Conservation (phyloP, 2,888 invertebrate species). For the Morpho achilles region DNA sequence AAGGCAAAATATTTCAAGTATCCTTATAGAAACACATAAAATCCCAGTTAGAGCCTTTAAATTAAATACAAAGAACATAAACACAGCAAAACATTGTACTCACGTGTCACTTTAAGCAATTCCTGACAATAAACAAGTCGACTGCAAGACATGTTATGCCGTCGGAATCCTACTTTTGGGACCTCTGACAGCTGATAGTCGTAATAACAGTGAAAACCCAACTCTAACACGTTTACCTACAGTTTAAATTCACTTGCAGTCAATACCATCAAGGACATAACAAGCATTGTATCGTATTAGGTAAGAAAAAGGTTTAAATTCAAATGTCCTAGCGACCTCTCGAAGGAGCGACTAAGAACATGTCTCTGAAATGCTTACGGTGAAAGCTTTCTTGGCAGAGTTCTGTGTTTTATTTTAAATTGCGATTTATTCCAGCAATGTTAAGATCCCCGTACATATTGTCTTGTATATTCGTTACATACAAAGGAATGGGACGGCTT, state of each 20-base stretch:
- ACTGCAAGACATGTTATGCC: conserved; percentile 47
- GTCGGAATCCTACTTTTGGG: conserved; percentile 46
- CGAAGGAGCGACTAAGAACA: conserved; percentile 66
- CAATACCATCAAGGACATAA: conserved; percentile 24
- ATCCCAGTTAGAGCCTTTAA: no score
- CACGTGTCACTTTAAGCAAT: conserved; percentile 40
- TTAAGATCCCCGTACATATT: conserved; percentile 23
- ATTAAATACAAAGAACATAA: conserved; percentile 1
- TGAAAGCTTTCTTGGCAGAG: conserved; percentile 69
- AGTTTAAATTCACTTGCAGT: conserved; percentile 36
- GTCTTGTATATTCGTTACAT: conserved; percentile 20
- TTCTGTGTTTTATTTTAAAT: conserved; percentile 64
- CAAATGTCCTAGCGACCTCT: conserved; percentile 35
- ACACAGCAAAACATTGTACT: conserved; percentile 7
- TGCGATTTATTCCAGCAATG: conserved; percentile 52
- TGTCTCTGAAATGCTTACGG: conserved; percentile 61
- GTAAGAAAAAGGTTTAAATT: conserved; percentile 35
- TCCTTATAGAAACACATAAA: no score
- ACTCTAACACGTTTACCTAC: conserved; percentile 33
- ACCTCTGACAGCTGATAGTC: conserved; percentile 39
- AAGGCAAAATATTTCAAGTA: no score
- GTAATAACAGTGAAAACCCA: conserved; percentile 25
- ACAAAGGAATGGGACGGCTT: conserved; percentile 10
- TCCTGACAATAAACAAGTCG: conserved; percentile 56
- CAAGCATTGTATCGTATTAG: conserved; percentile 6